phyloP scores from a whole-genome alignment of 1,140 invertebrate species.

The Diabrotica undecimpunctata region DNA sequence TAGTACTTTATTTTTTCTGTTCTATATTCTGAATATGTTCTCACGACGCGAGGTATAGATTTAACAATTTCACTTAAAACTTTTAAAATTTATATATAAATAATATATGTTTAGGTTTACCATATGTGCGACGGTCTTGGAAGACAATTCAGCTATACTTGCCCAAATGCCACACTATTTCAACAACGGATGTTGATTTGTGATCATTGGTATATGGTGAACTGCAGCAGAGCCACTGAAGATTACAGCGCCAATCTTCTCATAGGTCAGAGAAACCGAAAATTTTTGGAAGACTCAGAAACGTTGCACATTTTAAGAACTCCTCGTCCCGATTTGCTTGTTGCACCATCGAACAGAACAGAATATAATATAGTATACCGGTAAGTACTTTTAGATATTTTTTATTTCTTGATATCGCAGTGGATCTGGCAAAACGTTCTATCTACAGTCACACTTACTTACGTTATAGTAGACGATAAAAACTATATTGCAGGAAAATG shows the following conservation, averaged over 20 bases:
- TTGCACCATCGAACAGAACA: constrained; percentile 54
- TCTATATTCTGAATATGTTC: too few species aligned
- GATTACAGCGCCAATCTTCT: constrained; percentile 67
- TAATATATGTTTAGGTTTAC: constrained; percentile 57
- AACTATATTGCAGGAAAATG: too few species aligned
- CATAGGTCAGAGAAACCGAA: constrained; percentile 61
- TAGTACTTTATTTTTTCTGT: too few species aligned
- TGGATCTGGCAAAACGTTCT: too few species aligned
- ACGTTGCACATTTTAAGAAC: constrained; percentile 54
- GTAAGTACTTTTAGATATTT: constrained; percentile 4
- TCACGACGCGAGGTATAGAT: too few species aligned
- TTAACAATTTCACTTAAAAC: too few species aligned
- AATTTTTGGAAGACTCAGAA: constrained; percentile 63
- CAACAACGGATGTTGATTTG: constrained; percentile 76
- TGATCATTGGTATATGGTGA: constrained; percentile 81
- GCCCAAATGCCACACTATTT: constrained; percentile 73
- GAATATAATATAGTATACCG: constrained; percentile 43
- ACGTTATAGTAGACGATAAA: too few species aligned
- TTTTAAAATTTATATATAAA: background rate
- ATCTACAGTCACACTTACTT: too few species aligned
- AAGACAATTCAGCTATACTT: constrained; percentile 70
- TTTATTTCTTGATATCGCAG: too few species aligned
- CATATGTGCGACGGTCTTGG: constrained; percentile 74
- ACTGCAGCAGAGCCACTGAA: constrained; percentile 63
- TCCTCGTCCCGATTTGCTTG: constrained; percentile 60